These are phyloP conservation scores for Lerista edwardsae DNA, from an alignment of 2,797 vertebrate genomes.

Conservation along the genomic window DNA sequence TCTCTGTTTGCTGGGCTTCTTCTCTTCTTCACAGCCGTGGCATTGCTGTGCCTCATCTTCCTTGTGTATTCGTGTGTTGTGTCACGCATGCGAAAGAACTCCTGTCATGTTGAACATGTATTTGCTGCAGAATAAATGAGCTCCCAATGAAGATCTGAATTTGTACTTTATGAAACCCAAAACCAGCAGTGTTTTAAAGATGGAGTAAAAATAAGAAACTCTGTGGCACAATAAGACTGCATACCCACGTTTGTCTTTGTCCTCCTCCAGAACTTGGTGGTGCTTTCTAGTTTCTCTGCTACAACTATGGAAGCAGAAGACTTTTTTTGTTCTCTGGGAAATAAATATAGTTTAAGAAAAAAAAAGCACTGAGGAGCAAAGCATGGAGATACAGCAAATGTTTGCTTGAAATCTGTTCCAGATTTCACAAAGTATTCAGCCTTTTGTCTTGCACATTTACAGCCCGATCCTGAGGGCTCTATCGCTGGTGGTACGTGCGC, in stretches of 20 bases:
- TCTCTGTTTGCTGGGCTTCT: slow-evolving; percentile 84
- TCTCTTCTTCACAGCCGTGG: slow-evolving; percentile 83
- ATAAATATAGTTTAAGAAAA: rapidly evolving
- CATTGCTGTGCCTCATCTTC: slow-evolving; percentile 82
- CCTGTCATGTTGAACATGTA: slow-evolving; percentile 30
- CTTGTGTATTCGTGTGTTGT: slow-evolving; percentile 74
- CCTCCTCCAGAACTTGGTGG: not conserved
- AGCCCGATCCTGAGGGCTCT: too few species aligned
- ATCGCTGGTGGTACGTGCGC: too few species aligned
- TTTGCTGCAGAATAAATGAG: slow-evolving; percentile 64
- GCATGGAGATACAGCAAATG: not conserved
- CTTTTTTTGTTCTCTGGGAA: not conserved
- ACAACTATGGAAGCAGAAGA: rapidly evolving
- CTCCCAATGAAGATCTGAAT: not conserved
- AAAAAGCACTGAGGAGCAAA: rapidly evolving
- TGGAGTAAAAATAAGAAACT: not conserved
- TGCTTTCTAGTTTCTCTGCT: not conserved
- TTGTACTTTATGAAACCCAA: not conserved
- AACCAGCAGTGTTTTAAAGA: not conserved
- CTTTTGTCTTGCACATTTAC: not conserved
- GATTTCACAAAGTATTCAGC: not conserved
- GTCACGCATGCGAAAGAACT: slow-evolving; percentile 64
- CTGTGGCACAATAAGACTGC: not conserved
- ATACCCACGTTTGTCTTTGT: not conserved
- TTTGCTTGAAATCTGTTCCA: rapidly evolving